Conservation (phyloP, 2,113 vertebrate species). For the Rhodinocichla rosea region DNA sequence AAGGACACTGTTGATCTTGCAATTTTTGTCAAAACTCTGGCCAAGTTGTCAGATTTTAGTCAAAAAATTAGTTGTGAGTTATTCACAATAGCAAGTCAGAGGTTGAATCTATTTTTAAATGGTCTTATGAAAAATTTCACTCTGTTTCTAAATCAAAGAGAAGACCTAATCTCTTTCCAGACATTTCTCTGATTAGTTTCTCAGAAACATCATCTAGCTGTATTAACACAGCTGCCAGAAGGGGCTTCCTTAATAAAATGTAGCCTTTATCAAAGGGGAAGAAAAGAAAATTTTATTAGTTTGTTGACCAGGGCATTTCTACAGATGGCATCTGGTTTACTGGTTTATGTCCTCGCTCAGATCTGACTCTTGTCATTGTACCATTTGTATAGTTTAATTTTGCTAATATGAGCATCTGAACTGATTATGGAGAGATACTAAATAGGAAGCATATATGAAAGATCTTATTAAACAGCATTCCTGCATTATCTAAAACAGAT, state of each 20-base stretch:
- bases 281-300: constrained; percentile 58
- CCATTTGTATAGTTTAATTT: constrained; percentile 21
- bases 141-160: constrained; percentile 20
- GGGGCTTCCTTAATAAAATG: constrained; percentile 22
- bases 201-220: constrained; percentile 32
- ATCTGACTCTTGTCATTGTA: constrained; percentile 6
- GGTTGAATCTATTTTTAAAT: neutral
- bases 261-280: constrained; percentile 31
- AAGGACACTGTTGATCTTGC: neutral
- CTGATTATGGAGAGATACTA: constrained; percentile 6
- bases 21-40: neutral
- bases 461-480: constrained; percentile 20
- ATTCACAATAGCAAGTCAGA: neutral
- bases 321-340: constrained; percentile 7
- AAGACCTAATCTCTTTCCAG: constrained; percentile 10
- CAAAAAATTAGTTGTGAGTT: neutral
- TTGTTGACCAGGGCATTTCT: constrained; percentile 17
- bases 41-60: neutral
- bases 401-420: constrained; percentile 24
- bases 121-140: neutral
- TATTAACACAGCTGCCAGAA: constrained; percentile 46
- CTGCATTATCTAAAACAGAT: constrained; percentile 47
- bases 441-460: constrained; percentile 4
- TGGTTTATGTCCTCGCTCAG: constrained; percentile 21
- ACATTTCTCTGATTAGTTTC: constrained; percentile 45